Base-by-base conservation (phyloP, 2,113 vertebrate species). In the Melanocharis versteri region DNA sequence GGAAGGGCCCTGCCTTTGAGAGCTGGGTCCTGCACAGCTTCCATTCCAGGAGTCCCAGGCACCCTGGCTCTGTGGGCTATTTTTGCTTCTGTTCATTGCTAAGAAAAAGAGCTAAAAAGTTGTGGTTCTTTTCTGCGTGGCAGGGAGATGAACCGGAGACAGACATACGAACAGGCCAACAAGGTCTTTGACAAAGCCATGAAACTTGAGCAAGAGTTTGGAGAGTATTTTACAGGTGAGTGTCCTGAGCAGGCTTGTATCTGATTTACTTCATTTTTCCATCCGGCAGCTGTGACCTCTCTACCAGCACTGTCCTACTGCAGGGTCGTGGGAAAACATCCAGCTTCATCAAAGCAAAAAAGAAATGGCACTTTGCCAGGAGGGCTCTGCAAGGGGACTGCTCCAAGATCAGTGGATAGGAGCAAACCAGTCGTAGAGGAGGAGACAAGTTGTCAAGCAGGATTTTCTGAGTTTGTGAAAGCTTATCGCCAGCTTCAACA, bases 91-190 rank as follows among this genome's bases (percentile, higher is more conserved):
- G 39, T 48, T 89, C 27, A 21, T 50, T 62, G 26, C 54, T 73
- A 21, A 65, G 83, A 48, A 53, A 71, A 93, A 54, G 44, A 88
- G n/a, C 77, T 51, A 5, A 76, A 33, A 33, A 57, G 21, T 62
- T 79, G 37, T 37, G 85, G 6, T 18, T 70, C n/a, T 80, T 85
- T n/a, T 96, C 18, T 97, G 14, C 28, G 1, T 58, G 97, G 57
- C 97, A 99, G 99, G 99, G 99, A 99, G 98, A 98, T 99, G 99
- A 99, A 99, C 96, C 98, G 99, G 97, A 98, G 99, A 95, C 99
- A 99, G 98, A 99, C 99, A 1, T 99, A 99, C 3, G 99, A 99
- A 89, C 99, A 99, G 97, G 99, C 99, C 96, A 99, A 98, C 97
- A 99, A 99, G 98, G 98, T 99, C 90, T 99, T 98, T 96, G 99